Base-by-base conservation (phyloP, 1,140 invertebrate genomes). In the Ostrea edulis region DNA sequence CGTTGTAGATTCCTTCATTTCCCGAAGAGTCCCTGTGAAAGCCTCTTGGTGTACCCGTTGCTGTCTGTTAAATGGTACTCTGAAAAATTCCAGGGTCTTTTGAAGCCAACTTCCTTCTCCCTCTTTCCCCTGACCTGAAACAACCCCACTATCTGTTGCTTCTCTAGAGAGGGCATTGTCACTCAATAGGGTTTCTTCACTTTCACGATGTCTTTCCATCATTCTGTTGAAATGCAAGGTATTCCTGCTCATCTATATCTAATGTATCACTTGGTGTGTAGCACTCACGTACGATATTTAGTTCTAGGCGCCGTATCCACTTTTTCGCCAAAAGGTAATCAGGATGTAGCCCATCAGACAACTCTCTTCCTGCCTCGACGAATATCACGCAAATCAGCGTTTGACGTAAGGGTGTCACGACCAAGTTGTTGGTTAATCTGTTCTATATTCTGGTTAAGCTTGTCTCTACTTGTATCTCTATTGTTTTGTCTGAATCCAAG, bases 261-360 rank as follows among this genome's bases (percentile, higher is more conserved):
- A 68, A 8, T 8, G 65, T 22, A 68, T 68, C 65, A 22, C 22
- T 4, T 68, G 65, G 65, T 3, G 65, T n/a, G 51, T 51, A 82
- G 44, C 81, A 82, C 81, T 82, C 11, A 2, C 51, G 35, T 17
- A 51, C 4, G 22, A 82, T 82, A 44, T 82, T 29, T 3, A 82
- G 81, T n/a, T 82, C 35, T 9, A 82, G 17, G 11, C 77, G 35
- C 25, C 81, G 35, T 53, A 82, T 44, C 81, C 81, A 82, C 81
- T 82, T 82, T n/a, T 82, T 25, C 11, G 81, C 11, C 35, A 44
- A 44, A 11, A 82, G 25, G 17, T 44, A 17, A 9, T n/a, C 81
- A 44, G 81, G 81, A 44, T 82, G 81, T 14, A 82, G 22, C 8
- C 81, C 81, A 29, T 82, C 81, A 2, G 51, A 25, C 5, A 82